Evolutionary conservation across 2,113 vertebrate species (phyloP).

Genomic region (Nothobranchius kuhntae): DNA sequence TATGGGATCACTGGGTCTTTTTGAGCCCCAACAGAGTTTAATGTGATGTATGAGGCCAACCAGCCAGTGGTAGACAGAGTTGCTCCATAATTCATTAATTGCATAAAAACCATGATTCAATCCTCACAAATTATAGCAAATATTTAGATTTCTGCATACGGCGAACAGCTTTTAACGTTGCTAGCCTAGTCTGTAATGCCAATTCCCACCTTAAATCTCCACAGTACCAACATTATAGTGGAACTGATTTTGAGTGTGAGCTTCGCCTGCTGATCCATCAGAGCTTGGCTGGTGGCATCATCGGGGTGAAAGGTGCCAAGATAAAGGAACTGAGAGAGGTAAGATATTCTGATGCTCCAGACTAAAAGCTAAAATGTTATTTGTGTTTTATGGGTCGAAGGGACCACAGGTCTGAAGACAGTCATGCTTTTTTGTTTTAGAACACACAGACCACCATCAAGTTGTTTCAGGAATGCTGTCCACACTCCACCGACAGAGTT

Average conservation of each 20-base stretch:
- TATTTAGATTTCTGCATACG: background rate
- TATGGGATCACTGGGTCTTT: too few relatives aligned
- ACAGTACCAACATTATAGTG: constrained; percentile 98
- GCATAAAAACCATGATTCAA: background rate
- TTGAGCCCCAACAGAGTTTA: too few relatives aligned
- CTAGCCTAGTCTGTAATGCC: background rate
- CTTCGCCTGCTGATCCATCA: constrained; percentile 96
- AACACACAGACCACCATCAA: constrained; percentile 99
- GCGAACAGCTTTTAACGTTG: background rate
- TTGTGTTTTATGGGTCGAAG: background rate
- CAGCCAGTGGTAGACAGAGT: background rate
- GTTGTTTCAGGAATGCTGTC: constrained; percentile 98
- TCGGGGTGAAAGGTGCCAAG: constrained; percentile 98
- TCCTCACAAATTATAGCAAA: background rate
- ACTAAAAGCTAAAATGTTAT: background rate
- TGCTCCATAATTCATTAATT: background rate
- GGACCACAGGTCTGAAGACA: background rate
- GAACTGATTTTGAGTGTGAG: constrained; percentile 96
- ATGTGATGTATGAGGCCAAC: too few relatives aligned
- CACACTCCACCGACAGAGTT: constrained; percentile 96
- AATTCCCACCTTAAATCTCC: constrained; percentile 23
- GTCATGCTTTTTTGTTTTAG: constrained; percentile 67
- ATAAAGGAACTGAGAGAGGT: constrained; percentile 98
- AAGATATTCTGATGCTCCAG: constrained; percentile 20
- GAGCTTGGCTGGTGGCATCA: constrained; percentile 96